Evolutionary conservation across 2,888 invertebrate species (phyloP), one percentile per base, ranked within the genome.

Genomic region (Sphinx pinastri): DNA sequence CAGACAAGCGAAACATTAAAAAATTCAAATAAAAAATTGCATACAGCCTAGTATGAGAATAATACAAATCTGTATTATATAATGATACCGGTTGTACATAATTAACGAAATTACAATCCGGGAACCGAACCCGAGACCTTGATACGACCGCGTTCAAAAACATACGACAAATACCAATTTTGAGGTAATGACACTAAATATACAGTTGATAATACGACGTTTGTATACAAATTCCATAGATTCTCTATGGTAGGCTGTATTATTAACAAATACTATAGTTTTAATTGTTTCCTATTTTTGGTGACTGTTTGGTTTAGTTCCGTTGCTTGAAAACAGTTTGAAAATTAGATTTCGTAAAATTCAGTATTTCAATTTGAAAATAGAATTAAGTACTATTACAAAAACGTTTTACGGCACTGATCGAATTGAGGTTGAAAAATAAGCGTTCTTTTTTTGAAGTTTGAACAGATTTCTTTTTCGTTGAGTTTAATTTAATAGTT

Each of bases 111-210:
- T 84, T 82, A 76, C 55, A 78, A 68, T 68, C 70, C 74, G 78
- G 77, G 81, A 79, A 67, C 76, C 76, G 80, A 81, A 81, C 76
- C 73, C 11, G 45, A 69, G 80, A 81, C 87, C 86, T 88, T 87
- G 85, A 77, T 72, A 70, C 74, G 79, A 78, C 81, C 63, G 63
- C 47, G 63, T 49, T 19, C 63, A 47, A 47, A 59, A 58, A 38
- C 58, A 13, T 45, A 63, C 55, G 55, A 55, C 63, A 19, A 63
- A 47, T 63, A 47, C 19, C 63, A 63, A 63, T 49, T 49, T 49
- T 19, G 19, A 13, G 1, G 19, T 63, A 49, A 63, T 60, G 45
- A 60, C 60, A 7, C 16, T 63, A 49, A 49, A 49, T 13, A 49
- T 13, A 63, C 13, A 19, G 16, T 63, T 63, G 19, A 7, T 49